phyloP scores from a whole-genome alignment of 2,113 vertebrate species.

The Caranx ignobilis region DNA sequence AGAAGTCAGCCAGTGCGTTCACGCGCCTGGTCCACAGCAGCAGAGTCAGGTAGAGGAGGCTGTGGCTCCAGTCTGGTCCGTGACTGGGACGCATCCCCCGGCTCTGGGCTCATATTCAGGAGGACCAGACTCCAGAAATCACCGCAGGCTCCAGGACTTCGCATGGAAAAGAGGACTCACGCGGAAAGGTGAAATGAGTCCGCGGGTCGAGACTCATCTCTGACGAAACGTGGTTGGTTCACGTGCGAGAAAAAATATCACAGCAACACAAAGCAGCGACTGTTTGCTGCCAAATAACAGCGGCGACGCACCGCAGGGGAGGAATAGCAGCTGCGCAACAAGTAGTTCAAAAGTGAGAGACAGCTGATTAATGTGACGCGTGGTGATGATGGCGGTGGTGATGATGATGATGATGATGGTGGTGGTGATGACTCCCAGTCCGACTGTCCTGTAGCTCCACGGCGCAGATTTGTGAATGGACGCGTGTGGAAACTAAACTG shows the following conservation, averaged over 20 bases:
- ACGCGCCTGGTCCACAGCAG: slow-evolving; percentile 81
- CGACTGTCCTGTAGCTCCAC: background rate
- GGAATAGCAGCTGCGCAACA: slow-evolving; percentile 85
- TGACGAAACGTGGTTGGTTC: background rate
- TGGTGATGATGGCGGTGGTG: background rate
- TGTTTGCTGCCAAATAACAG: slow-evolving; percentile 2
- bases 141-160: slow-evolving; percentile 26
- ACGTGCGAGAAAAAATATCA: slow-evolving; percentile 3
- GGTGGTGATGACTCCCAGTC: background rate
- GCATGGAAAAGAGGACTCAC: background rate
- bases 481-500: slow-evolving; percentile 37
- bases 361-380: slow-evolving; percentile 10
- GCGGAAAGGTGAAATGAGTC: background rate
- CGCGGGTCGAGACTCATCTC: slow-evolving; percentile 15
- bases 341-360: slow-evolving; percentile 58
- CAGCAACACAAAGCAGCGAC: background rate
- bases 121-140: background rate
- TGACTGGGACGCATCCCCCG: slow-evolving; percentile 58
- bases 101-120: slow-evolving; percentile 72
- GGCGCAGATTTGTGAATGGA: slow-evolving; percentile 24
- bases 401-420: too few relatives aligned
- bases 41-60: slow-evolving; percentile 77
- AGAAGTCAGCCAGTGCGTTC: slow-evolving; percentile 82
- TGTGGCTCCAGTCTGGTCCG: slow-evolving; percentile 67
- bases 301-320: background rate